A percentile compares a stretch with the other conserved stretches of the same genome.
phyloP scores from a whole-genome alignment of 2,888 invertebrate genomes.

The Hirtodrosophila confusa region DNA sequence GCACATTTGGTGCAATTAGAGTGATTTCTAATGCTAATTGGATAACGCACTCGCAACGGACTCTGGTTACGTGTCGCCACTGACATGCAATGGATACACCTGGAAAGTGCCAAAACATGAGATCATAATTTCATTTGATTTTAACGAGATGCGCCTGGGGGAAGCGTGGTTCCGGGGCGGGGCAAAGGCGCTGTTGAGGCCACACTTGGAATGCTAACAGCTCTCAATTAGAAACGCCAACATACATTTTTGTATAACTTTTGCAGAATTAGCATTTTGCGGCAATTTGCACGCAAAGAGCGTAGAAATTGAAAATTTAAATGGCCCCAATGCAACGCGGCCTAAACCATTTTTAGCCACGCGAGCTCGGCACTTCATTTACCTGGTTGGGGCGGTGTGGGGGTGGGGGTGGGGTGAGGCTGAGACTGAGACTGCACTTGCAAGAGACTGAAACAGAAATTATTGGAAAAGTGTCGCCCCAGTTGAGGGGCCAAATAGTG shows the following conservation, averaged over 20 bases:
- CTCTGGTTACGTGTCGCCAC: constrained; percentile 35
- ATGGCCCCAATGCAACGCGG: constrained; percentile 24
- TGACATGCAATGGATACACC: constrained; percentile 48
- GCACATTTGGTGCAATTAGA: constrained; percentile 56
- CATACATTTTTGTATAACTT: constrained; percentile 35
- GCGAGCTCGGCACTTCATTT: constrained; percentile 62
- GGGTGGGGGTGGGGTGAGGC: constrained; percentile 4
- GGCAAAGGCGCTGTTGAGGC: constrained; percentile 9
- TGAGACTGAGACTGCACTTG: constrained; percentile 4
- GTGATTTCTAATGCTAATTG: constrained; percentile 62
- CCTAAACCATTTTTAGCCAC: constrained; percentile 56
- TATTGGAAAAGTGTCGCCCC: constrained; percentile 63
- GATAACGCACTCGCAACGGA: constrained; percentile 41
- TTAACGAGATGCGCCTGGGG: constrained; percentile 40
- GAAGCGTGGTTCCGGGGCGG: constrained; percentile 1
- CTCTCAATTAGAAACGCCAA: constrained; percentile 61
- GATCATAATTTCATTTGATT: constrained; percentile 70
- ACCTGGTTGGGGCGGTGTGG: constrained; percentile 29
- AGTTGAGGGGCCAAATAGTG: constrained; percentile 80
- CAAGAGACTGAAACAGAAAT: constrained; percentile 9
- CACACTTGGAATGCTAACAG: constrained; percentile 36
- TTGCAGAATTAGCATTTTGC: constrained; percentile 63
- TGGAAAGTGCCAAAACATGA: constrained; percentile 71
- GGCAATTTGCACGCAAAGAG: constrained; percentile 66
- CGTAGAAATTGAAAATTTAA: constrained; percentile 43